phyloP scores from a whole-genome alignment of 2,113 vertebrate genomes.

The Setophaga coronata region DNA sequence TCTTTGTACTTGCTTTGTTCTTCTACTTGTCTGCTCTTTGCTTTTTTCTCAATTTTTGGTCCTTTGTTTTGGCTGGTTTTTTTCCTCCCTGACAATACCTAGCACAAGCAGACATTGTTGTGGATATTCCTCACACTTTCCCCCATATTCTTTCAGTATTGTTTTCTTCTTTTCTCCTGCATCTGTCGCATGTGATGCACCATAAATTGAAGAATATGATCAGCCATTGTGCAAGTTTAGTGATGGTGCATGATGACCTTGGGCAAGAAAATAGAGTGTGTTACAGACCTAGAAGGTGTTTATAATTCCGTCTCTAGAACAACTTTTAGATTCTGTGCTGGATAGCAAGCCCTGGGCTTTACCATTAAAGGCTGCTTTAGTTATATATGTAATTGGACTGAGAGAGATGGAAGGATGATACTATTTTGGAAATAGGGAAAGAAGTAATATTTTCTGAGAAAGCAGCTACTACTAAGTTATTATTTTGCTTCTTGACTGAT shows the following conservation, averaged over 20 bases:
- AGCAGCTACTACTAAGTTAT: background rate
- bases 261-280: background rate
- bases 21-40: background rate
- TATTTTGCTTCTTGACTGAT: background rate
- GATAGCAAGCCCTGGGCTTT: background rate
- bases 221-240: background rate
- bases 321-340: background rate
- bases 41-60: background rate
- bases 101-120: background rate
- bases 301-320: background rate
- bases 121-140: background rate
- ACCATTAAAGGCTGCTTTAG: background rate
- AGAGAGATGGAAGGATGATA: background rate
- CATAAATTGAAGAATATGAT: background rate
- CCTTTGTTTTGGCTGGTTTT: background rate
- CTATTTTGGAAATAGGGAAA: background rate
- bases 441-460: background rate
- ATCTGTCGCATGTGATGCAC: background rate
- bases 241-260: background rate
- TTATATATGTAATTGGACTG: background rate
- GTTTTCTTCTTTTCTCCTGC: background rate
- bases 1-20: background rate
- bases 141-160: background rate
- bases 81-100: background rate
- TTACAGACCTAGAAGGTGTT: background rate